phyloP scores from a whole-genome alignment of 2,113 vertebrate species.

The Phaethornis superciliosus region DNA sequence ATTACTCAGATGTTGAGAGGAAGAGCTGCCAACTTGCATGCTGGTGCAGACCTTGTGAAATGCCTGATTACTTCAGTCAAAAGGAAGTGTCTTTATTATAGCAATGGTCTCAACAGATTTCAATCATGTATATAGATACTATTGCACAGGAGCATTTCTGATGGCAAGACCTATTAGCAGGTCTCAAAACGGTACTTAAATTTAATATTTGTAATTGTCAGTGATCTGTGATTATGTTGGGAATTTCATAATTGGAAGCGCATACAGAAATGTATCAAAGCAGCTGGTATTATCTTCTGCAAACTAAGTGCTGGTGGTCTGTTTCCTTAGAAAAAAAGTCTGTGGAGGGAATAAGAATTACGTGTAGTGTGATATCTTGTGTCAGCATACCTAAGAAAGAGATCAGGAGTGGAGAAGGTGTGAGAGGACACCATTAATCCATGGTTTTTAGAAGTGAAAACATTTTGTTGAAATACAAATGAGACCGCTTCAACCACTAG shows the following conservation, averaged over 20 bases:
- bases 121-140: neutral
- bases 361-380: fast-evolving
- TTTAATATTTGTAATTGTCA: neutral
- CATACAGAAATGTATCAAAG: neutral
- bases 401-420: neutral
- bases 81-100: slow-evolving; percentile 10
- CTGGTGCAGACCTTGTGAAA: neutral
- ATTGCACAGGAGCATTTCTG: neutral
- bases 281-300: neutral
- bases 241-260: neutral
- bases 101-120: neutral
- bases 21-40: neutral
- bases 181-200: neutral
- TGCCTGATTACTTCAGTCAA: neutral
- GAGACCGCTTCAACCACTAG: neutral
- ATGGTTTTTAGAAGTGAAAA: neutral
- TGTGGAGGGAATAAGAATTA: neutral
- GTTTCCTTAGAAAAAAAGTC: neutral
- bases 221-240: neutral
- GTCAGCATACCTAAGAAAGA: neutral
- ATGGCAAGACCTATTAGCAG: neutral
- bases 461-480: neutral
- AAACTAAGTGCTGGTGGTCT: neutral
- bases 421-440: fast-evolving
- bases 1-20: neutral